A percentile compares a stretch with the other conserved stretches of the same genome.
phyloP scores from a whole-genome alignment of 2,888 invertebrate genomes.

The Drosophila neutralis region DNA sequence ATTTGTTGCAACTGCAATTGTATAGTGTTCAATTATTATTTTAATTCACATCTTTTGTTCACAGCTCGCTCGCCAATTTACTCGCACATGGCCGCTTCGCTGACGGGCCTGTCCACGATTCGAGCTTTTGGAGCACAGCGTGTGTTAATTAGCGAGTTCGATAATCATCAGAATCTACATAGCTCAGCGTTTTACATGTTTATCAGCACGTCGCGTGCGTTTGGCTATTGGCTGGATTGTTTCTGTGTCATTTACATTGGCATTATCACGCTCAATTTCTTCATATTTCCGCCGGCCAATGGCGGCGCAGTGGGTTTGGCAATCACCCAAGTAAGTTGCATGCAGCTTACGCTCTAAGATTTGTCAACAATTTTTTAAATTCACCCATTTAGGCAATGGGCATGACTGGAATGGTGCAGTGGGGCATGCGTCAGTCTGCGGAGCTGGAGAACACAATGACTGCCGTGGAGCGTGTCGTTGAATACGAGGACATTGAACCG shows the following conservation, averaged over 20 bases:
- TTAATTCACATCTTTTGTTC: constrained; percentile 13
- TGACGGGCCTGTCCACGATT: constrained; percentile 96
- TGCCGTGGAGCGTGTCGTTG: constrained; percentile 92
- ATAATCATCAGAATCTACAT: constrained; percentile 93
- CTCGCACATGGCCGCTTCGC: constrained; percentile 94
- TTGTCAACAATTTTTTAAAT: not conserved
- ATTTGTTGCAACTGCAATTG: not conserved
- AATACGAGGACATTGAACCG: constrained; percentile 87
- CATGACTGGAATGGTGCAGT: constrained; percentile 89
- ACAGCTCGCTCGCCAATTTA: constrained; percentile 96
- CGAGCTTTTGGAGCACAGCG: constrained; percentile 94
- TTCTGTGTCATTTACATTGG: constrained; percentile 94
- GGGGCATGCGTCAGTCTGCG: constrained; percentile 97
- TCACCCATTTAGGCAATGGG: constrained; percentile 86
- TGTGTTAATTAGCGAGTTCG: constrained; percentile 91
- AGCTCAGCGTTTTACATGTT: constrained; percentile 97
- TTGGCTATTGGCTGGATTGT: constrained; percentile 96
- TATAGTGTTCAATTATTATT: not conserved
- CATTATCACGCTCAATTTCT: constrained; percentile 93
- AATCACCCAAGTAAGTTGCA: constrained; percentile 87
- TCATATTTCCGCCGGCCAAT: constrained; percentile 88
- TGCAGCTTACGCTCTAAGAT: not conserved
- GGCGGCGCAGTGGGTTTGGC: constrained; percentile 92
- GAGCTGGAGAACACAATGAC: constrained; percentile 96
- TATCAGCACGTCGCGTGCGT: constrained; percentile 95